These are phyloP conservation scores for Clivina fossor DNA, from an alignment of 2,888 invertebrate species.

Conservation along the genomic window DNA sequence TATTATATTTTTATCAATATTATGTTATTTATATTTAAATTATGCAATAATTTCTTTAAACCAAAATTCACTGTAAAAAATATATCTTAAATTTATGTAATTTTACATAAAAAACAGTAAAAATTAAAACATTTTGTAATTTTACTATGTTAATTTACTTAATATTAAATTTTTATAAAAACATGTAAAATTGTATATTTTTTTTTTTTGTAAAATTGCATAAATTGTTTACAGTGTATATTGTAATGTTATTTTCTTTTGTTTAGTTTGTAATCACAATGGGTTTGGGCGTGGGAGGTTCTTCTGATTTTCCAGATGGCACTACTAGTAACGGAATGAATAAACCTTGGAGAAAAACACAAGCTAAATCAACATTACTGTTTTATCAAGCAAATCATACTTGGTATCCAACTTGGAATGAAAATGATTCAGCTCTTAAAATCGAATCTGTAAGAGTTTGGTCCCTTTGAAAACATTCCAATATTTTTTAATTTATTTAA, in stretches of 20 bases:
- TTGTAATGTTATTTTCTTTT: conserved; percentile 34
- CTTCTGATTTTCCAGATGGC: conserved; percentile 65
- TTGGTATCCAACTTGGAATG: conserved; percentile 65
- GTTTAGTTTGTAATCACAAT: conserved; percentile 65
- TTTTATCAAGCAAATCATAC: conserved; percentile 62
- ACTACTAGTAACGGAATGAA: conserved; percentile 48
- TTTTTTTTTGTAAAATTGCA: conserved; percentile 38
- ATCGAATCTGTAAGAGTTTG: conserved; percentile 59
- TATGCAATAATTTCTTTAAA: too few species aligned
- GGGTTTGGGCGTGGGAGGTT: conserved; percentile 72
- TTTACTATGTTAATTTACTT: too few species aligned
- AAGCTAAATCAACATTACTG: conserved; percentile 58
- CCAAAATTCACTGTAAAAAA: too few species aligned
- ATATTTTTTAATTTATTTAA: neutral
- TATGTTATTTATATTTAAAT: too few species aligned
- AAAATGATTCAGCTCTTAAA: conserved; percentile 47
- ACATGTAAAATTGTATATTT: too few species aligned
- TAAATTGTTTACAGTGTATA: too few species aligned
- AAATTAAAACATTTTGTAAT: too few species aligned
- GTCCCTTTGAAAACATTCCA: conserved; percentile 45
- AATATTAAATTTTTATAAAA: too few species aligned
- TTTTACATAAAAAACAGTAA: too few species aligned
- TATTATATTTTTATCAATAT: too few species aligned
- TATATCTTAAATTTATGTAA: too few species aligned
- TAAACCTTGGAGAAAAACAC: conserved; percentile 70